phyloP scores from a whole-genome alignment of 2,797 vertebrate species.

The Nannoperca obscura region DNA sequence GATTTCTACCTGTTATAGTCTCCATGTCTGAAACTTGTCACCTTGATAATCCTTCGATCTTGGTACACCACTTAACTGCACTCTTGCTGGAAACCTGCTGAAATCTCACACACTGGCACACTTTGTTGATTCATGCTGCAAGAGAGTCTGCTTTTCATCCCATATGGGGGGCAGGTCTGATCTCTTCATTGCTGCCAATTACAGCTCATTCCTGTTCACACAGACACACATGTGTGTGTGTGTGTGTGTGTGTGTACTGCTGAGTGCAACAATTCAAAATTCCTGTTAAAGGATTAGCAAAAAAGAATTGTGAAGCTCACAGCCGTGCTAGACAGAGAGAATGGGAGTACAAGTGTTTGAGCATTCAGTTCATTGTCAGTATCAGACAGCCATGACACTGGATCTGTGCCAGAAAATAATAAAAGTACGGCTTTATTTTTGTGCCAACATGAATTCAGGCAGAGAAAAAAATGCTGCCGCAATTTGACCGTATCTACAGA shows the following conservation, averaged over 20 bases:
- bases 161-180: background rate
- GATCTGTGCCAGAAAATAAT: background rate
- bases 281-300: slow-evolving; percentile 8
- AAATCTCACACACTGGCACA: background rate
- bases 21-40: slow-evolving; percentile 31
- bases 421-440: background rate
- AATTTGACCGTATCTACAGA: background rate
- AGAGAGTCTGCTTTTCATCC: slow-evolving; percentile 10
- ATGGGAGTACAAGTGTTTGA: background rate
- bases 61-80: background rate
- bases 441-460: background rate
- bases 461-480: background rate
- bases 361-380: background rate
- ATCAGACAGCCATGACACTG: slow-evolving; percentile 12
- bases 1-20: slow-evolving; percentile 15
- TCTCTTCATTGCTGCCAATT: slow-evolving; percentile 28
- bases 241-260: background rate
- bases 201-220: slow-evolving; percentile 2
- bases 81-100: slow-evolving; percentile 2
- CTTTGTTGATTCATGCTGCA: background rate
- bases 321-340: background rate
- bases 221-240: background rate
- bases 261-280: background rate
- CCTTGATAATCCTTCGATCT: slow-evolving; percentile 12
- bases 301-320: background rate